phyloP scores from a whole-genome alignment of 2,113 vertebrate species.

The Neodontobutis hainanensis region DNA sequence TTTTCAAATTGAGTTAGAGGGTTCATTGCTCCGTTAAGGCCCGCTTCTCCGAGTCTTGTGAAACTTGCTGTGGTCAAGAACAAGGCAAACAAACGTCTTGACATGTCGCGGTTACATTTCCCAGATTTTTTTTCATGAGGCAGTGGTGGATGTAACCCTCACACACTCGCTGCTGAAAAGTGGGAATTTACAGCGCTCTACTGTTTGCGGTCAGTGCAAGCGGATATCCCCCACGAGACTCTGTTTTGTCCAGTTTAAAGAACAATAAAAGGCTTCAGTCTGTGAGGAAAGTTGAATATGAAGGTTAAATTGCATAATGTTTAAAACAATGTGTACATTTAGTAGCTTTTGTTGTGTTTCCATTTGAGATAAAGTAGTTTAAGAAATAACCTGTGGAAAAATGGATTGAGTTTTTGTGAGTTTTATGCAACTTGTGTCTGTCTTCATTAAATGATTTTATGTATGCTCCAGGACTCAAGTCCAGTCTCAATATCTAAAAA shows the following conservation, averaged over 20 bases:
- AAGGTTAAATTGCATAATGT: background rate
- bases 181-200: background rate
- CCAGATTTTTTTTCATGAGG: background rate
- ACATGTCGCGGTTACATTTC: background rate
- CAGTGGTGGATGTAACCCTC: background rate
- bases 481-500: too few relatives aligned
- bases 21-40: background rate
- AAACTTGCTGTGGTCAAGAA: background rate
- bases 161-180: background rate
- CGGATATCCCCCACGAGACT: background rate
- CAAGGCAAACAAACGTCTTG: slow-evolving; percentile 1
- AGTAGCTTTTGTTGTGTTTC: background rate
- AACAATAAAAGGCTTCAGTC: background rate
- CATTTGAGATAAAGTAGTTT: background rate
- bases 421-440: too few relatives aligned
- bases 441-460: too few relatives aligned
- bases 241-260: background rate
- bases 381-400: too few relatives aligned
- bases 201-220: background rate
- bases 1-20: background rate
- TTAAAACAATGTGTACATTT: background rate
- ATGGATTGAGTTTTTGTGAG: background rate
- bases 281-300: background rate
- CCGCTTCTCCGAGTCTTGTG: background rate
- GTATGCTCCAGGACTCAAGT: too few relatives aligned